Evolutionary conservation across 2,797 vertebrate species (phyloP).

Genomic region (Gymnopithys bicolor): DNA sequence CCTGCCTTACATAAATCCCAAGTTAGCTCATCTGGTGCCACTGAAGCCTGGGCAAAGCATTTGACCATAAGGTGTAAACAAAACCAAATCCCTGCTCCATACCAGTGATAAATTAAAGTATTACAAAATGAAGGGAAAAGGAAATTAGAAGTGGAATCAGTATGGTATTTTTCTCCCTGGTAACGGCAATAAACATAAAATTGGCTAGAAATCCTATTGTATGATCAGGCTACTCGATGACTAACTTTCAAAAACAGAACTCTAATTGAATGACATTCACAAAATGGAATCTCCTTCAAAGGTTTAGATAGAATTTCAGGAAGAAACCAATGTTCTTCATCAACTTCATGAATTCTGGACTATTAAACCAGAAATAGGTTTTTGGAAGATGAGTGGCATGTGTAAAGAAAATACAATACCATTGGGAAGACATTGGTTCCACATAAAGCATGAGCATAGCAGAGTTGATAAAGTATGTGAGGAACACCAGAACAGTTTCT

Average conservation of each 20-base stretch:
- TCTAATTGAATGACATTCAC: background rate
- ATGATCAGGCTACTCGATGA: background rate
- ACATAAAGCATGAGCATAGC: background rate
- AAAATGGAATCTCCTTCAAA: background rate
- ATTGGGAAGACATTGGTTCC: background rate
- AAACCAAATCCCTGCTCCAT: background rate
- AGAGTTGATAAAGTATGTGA: background rate
- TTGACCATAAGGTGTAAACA: background rate
- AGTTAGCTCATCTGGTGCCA: background rate
- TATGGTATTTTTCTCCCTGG: background rate
- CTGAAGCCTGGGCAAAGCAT: background rate
- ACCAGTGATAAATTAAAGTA: background rate
- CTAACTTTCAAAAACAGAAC: background rate
- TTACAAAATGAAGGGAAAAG: background rate
- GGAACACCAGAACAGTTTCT: background rate
- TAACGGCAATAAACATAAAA: background rate
- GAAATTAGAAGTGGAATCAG: background rate
- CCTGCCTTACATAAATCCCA: background rate
- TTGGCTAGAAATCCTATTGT: background rate
- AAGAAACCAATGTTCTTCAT: background rate
- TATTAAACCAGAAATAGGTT: background rate
- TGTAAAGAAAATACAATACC: background rate
- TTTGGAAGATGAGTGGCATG: background rate
- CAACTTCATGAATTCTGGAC: background rate
- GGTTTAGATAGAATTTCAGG: slow-evolving; percentile 4